Evolutionary conservation across 2,113 vertebrate species (phyloP).

Genomic region (Myrmecophaga tridactyla): DNA sequence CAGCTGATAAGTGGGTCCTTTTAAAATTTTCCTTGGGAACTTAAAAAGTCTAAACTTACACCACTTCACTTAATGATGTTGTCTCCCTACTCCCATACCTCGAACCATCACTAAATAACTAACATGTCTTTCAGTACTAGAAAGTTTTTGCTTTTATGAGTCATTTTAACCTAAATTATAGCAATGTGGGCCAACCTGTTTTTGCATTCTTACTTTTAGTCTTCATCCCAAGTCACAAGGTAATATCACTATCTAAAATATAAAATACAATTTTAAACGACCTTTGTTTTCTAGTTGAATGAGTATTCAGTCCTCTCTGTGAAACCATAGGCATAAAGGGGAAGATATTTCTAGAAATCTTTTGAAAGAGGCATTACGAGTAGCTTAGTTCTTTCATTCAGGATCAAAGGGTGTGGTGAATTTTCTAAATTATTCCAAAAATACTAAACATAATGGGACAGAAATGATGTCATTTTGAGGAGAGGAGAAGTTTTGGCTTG

Average conservation of each 20-base stretch:
- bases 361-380: neutral
- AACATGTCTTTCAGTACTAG: neutral
- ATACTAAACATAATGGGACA: slow-evolving; percentile 3
- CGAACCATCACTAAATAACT: neutral
- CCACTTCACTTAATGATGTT: neutral
- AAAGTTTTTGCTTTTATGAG: neutral
- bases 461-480: neutral
- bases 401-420: neutral
- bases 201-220: neutral
- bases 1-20: neutral
- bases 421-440: slow-evolving; percentile 4
- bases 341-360: slow-evolving; percentile 13
- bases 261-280: slow-evolving; percentile 18
- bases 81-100: neutral
- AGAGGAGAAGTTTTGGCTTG: neutral
- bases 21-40: neutral
- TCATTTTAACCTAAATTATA: slow-evolving; percentile 39
- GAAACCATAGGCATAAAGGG: neutral
- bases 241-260: neutral
- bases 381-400: neutral
- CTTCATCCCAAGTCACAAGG: neutral
- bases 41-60: neutral
- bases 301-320: neutral
- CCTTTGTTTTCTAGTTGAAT: neutral
- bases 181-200: neutral